A percentile compares a stretch with the other conserved stretches of the same genome.
phyloP scores from a whole-genome alignment of 2,797 vertebrate genomes.

The Brachyrhaphis roseni region DNA sequence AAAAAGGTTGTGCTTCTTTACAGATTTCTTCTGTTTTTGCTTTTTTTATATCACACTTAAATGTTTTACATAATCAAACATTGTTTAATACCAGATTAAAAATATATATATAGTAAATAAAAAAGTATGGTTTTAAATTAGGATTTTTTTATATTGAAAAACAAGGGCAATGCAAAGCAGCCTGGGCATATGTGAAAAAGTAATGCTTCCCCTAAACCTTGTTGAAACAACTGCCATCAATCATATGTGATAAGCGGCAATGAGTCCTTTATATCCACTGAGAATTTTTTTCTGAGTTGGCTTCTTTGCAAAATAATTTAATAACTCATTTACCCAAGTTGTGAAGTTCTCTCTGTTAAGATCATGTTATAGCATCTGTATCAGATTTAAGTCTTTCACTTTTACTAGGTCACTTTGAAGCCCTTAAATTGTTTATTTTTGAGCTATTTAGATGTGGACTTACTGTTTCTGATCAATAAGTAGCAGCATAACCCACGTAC shows the following conservation, averaged over 20 bases:
- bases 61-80: background rate
- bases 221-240: background rate
- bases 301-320: background rate
- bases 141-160: background rate
- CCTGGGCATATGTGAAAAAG: background rate
- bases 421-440: background rate
- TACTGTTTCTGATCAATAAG: background rate
- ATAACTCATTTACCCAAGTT: background rate
- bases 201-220: background rate
- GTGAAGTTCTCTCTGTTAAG: background rate
- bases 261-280: background rate
- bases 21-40: background rate
- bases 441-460: background rate
- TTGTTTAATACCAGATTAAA: background rate
- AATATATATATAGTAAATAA: background rate
- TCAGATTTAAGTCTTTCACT: background rate
- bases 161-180: background rate
- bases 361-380: background rate
- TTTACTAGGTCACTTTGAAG: background rate
- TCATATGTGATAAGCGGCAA: background rate
- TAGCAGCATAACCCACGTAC: background rate
- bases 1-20: background rate
- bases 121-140: background rate
- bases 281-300: no score
- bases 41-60: background rate